Percentiles rank a stretch among this genome's conserved stretches.
These are phyloP conservation scores for Caenorhabditis remanei DNA, from an alignment of 1,140 invertebrate species.

Conservation along the genomic window DNA sequence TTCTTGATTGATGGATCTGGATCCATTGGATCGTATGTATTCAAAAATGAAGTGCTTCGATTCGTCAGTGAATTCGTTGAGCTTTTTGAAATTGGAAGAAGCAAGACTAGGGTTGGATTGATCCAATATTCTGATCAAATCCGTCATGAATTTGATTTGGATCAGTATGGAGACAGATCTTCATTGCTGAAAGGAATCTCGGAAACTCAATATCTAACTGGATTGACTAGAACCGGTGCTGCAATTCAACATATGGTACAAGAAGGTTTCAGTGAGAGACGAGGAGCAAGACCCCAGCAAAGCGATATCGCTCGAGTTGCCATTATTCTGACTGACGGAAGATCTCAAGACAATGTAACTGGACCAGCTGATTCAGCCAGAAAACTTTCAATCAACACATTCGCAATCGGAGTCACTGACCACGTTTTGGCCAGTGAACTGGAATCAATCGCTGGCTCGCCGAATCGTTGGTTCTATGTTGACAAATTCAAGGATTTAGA, in stretches of 20 bases:
- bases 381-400: conserved; percentile 72
- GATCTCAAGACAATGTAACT: conserved; percentile 78
- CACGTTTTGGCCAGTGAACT: conserved; percentile 76
- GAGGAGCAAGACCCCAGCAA: conserved; percentile 74
- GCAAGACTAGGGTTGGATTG: conserved; percentile 77
- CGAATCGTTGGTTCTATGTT: conserved; percentile 77
- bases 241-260: conserved; percentile 76
- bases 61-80: conserved; percentile 76
- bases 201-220: conserved; percentile 75
- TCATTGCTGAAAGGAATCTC: conserved; percentile 73
- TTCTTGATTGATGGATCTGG: conserved; percentile 77
- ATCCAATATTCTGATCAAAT: conserved; percentile 78
- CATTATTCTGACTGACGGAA: conserved; percentile 77
- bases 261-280: conserved; percentile 73
- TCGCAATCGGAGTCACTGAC: conserved; percentile 77
- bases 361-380: conserved; percentile 74
- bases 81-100: conserved; percentile 76
- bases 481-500: conserved; percentile 78
- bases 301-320: conserved; percentile 74
- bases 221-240: conserved; percentile 75
- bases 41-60: conserved; percentile 73
- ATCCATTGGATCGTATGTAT: conserved; percentile 77
- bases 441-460: conserved; percentile 76
- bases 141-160: conserved; percentile 67
- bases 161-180: conserved; percentile 70